Percentiles rank a stretch among this genome's conserved stretches.
phyloP scores from a whole-genome alignment of 2,888 invertebrate species.

The Andrena haemorrhoa region DNA sequence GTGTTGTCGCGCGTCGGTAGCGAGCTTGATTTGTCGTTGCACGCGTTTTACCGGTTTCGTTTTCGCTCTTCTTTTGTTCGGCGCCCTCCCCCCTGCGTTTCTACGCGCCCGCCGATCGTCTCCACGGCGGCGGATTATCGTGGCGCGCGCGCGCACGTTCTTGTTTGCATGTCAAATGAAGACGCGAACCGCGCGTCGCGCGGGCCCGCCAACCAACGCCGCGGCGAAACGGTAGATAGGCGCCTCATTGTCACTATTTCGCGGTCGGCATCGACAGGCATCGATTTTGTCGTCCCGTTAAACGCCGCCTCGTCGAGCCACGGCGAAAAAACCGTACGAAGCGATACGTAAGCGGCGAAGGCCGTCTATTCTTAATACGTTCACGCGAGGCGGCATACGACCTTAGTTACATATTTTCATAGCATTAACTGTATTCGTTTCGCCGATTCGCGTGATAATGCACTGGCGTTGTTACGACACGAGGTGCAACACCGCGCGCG shows the following conservation, averaged over 20 bases:
- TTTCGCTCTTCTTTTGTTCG: background rate
- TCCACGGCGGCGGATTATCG: background rate
- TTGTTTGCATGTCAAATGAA: slow-evolving; percentile 1
- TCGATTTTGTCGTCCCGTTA: slow-evolving; percentile 17
- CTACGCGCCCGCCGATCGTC: background rate
- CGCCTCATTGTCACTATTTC: background rate
- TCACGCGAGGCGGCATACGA: slow-evolving; percentile 32
- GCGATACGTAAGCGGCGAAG: slow-evolving; percentile 40
- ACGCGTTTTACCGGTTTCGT: slow-evolving; percentile 27
- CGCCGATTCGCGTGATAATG: slow-evolving; percentile 57
- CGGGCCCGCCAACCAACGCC: background rate
- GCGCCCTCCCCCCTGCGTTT: background rate
- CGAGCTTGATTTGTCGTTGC: slow-evolving; percentile 24
- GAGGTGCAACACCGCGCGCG: slow-evolving; percentile 28
- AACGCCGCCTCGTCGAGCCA: background rate
- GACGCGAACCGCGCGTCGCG: background rate
- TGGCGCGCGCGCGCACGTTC: background rate
- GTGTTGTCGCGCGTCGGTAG: background rate
- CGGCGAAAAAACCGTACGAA: slow-evolving; percentile 28
- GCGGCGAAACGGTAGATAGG: no score
- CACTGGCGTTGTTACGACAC: slow-evolving; percentile 47
- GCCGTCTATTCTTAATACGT: slow-evolving; percentile 59
- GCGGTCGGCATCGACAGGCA: background rate
- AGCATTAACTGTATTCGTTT: slow-evolving; percentile 41
- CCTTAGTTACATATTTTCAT: slow-evolving; percentile 58